These are phyloP conservation scores for Abscondita cerata DNA, from an alignment of 2,888 invertebrate species.

Conservation along the genomic window DNA sequence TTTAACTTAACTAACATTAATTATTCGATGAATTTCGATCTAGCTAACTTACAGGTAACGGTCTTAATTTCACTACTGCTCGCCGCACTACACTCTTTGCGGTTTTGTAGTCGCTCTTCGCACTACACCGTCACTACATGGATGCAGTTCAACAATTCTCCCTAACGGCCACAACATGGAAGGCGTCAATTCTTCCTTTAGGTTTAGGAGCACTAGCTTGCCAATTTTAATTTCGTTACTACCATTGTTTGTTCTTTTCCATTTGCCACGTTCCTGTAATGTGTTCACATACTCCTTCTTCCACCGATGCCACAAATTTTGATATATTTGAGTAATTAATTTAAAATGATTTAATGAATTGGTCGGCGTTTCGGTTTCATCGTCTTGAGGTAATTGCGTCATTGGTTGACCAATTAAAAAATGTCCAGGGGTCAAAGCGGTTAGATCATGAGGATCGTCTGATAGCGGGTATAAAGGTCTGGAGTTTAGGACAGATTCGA, in stretches of 20 bases:
- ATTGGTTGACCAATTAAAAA: constrained; percentile 32
- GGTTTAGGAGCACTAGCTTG: background rate
- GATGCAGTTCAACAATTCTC: too few relatives aligned
- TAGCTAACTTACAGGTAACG: background rate
- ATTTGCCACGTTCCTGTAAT: constrained; percentile 10
- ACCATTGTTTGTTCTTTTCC: background rate
- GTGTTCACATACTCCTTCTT: constrained; percentile 23
- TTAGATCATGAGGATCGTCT: constrained; percentile 18
- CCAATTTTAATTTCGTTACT: background rate
- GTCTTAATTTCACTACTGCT: background rate
- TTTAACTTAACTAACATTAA: too few relatives aligned
- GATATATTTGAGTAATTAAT: background rate
- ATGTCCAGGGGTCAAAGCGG: constrained; percentile 31
- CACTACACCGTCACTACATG: too few relatives aligned
- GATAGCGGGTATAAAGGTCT: constrained; percentile 29
- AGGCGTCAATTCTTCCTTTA: background rate
- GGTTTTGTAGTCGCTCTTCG: too few relatives aligned
- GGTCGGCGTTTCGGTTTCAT: constrained; percentile 6
- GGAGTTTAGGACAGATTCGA: constrained; percentile 36
- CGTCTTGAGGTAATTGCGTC: constrained; percentile 14
- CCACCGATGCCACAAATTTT: background rate
- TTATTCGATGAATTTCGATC: too few relatives aligned
- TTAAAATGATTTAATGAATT: constrained; percentile 17
- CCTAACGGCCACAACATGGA: constrained; percentile 3
- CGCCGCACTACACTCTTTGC: background rate